A percentile compares a stretch with the other conserved stretches of the same genome.
Evolutionary conservation across 2,888 invertebrate genomes (phyloP).

Genomic region (Hirtodrosophila alboralis): DNA sequence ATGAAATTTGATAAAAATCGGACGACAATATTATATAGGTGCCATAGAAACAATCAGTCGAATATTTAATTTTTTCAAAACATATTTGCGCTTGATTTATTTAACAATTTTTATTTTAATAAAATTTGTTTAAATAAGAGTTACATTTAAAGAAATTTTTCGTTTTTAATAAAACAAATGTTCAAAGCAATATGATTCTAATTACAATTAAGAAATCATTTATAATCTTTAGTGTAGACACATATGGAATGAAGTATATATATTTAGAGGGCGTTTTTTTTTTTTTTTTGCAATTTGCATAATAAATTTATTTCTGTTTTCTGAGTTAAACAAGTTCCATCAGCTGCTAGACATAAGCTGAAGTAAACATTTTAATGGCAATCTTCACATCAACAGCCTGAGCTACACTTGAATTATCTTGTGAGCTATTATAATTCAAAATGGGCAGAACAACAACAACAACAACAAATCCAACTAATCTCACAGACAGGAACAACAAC

Average conservation of each 20-base stretch:
- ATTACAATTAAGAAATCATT: slow-evolving; percentile 4
- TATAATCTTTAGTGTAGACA: slow-evolving; percentile 7
- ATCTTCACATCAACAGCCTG: slow-evolving; percentile 57
- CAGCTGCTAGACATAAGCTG: slow-evolving; percentile 22
- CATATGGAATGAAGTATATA: not conserved
- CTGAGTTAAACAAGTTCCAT: slow-evolving; percentile 24
- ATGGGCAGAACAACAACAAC: slow-evolving; percentile 35
- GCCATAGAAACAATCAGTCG: no score
- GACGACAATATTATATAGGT: no score
- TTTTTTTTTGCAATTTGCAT: slow-evolving; percentile 43
- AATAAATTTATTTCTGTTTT: slow-evolving; percentile 15
- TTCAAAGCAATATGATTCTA: no score
- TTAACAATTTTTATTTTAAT: no score
- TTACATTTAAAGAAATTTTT: no score
- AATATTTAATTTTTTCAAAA: no score
- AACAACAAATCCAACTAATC: slow-evolving; percentile 50
- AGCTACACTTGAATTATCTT: slow-evolving; percentile 54
- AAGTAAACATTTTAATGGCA: slow-evolving; percentile 60
- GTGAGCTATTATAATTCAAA: slow-evolving; percentile 67
- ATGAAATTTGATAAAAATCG: no score
- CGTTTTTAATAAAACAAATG: no score
- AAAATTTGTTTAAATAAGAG: no score
- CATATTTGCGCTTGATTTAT: no score
- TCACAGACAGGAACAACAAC: slow-evolving; percentile 32
- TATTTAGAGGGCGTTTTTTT: not conserved